These are phyloP conservation scores for Sebastolobus altivelis DNA, from an alignment of 2,797 vertebrate species.

Conservation along the genomic window DNA sequence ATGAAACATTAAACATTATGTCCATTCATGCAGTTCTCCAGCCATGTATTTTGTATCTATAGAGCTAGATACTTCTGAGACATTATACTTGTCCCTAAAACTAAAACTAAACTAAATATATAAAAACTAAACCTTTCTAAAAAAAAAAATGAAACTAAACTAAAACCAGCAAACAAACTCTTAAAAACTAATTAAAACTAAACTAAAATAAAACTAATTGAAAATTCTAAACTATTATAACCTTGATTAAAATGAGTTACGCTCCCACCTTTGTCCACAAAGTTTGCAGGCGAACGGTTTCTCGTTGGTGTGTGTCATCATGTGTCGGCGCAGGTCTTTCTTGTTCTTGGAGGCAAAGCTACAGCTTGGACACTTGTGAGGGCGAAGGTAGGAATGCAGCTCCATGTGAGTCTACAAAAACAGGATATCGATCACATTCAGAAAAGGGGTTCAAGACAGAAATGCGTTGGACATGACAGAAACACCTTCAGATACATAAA, in stretches of 20 bases:
- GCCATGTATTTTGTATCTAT: too few relatives aligned
- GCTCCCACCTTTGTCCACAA: constrained; percentile 93
- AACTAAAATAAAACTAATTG: too few relatives aligned
- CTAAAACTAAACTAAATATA: too few relatives aligned
- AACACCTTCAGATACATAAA: background rate
- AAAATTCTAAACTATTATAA: too few relatives aligned
- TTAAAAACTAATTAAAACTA: too few relatives aligned
- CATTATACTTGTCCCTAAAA: too few relatives aligned
- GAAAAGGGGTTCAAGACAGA: background rate
- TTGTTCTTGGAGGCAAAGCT: constrained; percentile 99
- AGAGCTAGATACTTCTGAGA: too few relatives aligned
- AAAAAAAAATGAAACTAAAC: too few relatives aligned
- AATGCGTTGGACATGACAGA: background rate
- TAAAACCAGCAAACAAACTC: too few relatives aligned
- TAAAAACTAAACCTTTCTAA: too few relatives aligned
- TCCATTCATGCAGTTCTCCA: too few relatives aligned
- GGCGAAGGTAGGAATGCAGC: constrained; percentile 92
- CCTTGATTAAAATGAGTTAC: background rate
- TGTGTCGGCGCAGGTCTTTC: constrained; percentile 96
- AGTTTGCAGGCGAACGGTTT: constrained; percentile 95
- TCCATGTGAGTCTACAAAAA: constrained; percentile 90
- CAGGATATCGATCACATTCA: background rate
- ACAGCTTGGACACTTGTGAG: constrained; percentile 95
- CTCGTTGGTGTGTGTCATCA: constrained; percentile 98
- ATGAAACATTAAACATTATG: too few relatives aligned